phyloP scores from a whole-genome alignment of 2,888 invertebrate genomes.

The Coleophora flavipennella region DNA sequence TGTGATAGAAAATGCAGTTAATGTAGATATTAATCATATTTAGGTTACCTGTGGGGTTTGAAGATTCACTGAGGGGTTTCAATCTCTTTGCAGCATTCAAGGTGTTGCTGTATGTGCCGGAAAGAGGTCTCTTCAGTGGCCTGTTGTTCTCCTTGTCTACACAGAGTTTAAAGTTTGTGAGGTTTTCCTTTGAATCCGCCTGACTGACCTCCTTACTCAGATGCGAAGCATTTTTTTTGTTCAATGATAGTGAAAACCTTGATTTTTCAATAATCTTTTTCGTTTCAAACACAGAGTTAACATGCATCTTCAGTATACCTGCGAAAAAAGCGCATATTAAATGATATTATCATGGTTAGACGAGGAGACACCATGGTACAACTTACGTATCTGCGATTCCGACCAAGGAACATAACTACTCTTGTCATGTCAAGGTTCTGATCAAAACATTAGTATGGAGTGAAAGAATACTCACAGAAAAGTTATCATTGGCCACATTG shows the following conservation, averaged over 20 bases:
- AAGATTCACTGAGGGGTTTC: slow-evolving; percentile 44
- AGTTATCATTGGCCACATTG: slow-evolving; percentile 47
- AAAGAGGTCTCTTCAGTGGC: slow-evolving; percentile 48
- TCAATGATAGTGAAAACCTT: slow-evolving; percentile 56
- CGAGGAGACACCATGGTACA: slow-evolving; percentile 29
- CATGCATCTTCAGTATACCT: slow-evolving; percentile 73
- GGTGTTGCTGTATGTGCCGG: slow-evolving; percentile 49
- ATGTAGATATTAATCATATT: neutral
- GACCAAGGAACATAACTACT: too few relatives aligned
- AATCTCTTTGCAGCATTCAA: slow-evolving; percentile 57
- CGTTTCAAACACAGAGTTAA: slow-evolving; percentile 57
- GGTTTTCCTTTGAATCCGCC: slow-evolving; percentile 34
- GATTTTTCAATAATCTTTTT: slow-evolving; percentile 59
- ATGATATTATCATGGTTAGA: slow-evolving; percentile 1
- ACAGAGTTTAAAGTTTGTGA: slow-evolving; percentile 26
- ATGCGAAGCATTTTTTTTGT: slow-evolving; percentile 56
- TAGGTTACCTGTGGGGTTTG: slow-evolving; percentile 36
- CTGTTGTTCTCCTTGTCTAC: slow-evolving; percentile 55
- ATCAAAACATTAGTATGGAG: slow-evolving; percentile 21
- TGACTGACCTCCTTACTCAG: slow-evolving; percentile 43
- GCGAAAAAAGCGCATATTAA: slow-evolving; percentile 23
- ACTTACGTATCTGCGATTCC: slow-evolving; percentile 41
- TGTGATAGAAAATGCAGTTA: too few relatives aligned
- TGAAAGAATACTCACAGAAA: slow-evolving; percentile 45
- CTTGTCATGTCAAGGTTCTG: slow-evolving; percentile 56